A percentile compares a stretch with the other conserved stretches of the same genome.
Evolutionary conservation across 2,888 invertebrate genomes (phyloP).

Genomic region (Dolichomitus sp.): DNA sequence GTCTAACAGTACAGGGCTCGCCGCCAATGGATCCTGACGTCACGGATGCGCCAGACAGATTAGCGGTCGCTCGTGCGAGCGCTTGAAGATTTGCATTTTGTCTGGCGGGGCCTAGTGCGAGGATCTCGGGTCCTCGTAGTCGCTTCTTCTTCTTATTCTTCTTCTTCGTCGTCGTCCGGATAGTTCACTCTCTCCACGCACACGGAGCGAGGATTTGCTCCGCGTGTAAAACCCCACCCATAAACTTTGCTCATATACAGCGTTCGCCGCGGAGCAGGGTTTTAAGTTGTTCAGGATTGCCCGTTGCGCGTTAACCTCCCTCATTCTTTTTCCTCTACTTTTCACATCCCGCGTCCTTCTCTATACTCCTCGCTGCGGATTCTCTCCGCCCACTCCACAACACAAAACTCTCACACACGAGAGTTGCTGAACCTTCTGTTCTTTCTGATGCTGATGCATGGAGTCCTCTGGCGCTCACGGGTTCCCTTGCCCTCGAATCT

Average conservation of each 20-base stretch:
- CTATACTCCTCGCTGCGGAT: constrained; percentile 57
- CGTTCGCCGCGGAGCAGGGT: constrained; percentile 42
- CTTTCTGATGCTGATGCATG: constrained; percentile 32
- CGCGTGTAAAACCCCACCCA: constrained; percentile 76
- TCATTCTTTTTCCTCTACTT: constrained; percentile 39
- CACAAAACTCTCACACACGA: constrained; percentile 27
- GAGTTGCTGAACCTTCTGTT: constrained; percentile 61
- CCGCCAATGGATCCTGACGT: constrained; percentile 81
- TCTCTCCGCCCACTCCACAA: constrained; percentile 63
- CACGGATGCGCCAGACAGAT: constrained; percentile 84
- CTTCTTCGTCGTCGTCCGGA: constrained; percentile 56
- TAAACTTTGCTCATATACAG: constrained; percentile 75
- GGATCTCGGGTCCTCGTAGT: constrained; percentile 60
- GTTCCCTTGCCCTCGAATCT: constrained; percentile 36
- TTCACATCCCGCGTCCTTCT: constrained; percentile 59
- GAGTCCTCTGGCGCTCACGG: constrained; percentile 36
- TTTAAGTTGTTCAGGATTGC: constrained; percentile 67
- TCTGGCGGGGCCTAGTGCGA: constrained; percentile 72
- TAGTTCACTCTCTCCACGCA: constrained; percentile 61
- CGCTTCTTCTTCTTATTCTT: constrained; percentile 34
- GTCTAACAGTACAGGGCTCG: constrained; percentile 61
- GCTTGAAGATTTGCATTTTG: constrained; percentile 82
- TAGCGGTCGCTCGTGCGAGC: constrained; percentile 76
- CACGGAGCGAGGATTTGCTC: constrained; percentile 61
- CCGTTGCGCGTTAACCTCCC: constrained; percentile 61